Percentiles rank a stretch among this genome's conserved stretches.
phyloP scores from a whole-genome alignment of 2,888 invertebrate species.

The Dorcus hopei region DNA sequence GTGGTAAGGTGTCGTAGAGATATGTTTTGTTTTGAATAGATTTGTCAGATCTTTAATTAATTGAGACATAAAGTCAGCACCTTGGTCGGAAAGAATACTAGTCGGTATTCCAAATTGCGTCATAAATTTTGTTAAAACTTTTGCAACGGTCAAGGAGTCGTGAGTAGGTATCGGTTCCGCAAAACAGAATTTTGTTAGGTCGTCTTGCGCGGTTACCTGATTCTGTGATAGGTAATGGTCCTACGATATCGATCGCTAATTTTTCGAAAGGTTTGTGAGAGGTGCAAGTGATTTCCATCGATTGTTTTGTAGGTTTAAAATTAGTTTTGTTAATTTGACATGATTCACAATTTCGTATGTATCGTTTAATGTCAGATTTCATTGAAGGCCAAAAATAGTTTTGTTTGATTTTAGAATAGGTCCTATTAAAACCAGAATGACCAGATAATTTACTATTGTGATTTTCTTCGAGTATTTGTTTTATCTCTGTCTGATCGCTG shows the following conservation, averaged over 20 bases:
- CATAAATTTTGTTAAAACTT: constrained; percentile 26
- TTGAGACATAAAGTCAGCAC: too few species aligned
- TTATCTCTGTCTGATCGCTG: too few species aligned
- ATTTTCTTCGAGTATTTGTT: too few species aligned
- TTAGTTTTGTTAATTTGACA: constrained; percentile 31
- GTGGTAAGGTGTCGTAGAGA: too few species aligned
- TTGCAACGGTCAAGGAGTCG: constrained; percentile 36
- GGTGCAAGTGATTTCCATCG: constrained; percentile 29
- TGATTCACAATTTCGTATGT: constrained; percentile 24
- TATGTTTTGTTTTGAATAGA: too few species aligned
- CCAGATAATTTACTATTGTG: too few species aligned
- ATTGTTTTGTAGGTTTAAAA: constrained; percentile 15
- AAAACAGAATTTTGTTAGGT: constrained; percentile 38
- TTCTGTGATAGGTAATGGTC: constrained; percentile 33
- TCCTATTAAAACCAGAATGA: too few species aligned
- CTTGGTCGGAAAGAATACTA: too few species aligned
- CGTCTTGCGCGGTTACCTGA: constrained; percentile 38
- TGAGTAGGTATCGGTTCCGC: constrained; percentile 36
- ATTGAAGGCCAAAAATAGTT: too few species aligned
- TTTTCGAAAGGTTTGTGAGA: constrained; percentile 29
- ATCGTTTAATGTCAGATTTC: constrained; percentile 17
- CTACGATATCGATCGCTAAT: constrained; percentile 37
- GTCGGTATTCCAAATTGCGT: constrained; percentile 17
- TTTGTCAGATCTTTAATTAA: too few species aligned
- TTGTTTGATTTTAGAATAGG: too few species aligned